Base-by-base conservation (phyloP, 2,888 invertebrate genomes). In the Temnothorax rugatulus region DNA sequence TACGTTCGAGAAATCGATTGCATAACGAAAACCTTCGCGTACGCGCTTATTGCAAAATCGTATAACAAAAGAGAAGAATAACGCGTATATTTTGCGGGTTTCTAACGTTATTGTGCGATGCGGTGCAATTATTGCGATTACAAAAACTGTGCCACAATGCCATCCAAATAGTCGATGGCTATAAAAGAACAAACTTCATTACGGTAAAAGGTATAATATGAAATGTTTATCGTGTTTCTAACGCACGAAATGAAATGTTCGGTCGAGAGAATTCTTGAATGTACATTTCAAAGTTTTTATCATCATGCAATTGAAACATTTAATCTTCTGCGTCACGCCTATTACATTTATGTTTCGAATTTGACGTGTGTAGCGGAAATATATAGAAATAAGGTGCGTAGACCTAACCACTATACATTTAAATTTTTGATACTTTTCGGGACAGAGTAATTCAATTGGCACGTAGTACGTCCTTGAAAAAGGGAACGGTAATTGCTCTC, bases 1-100 rank as follows among this genome's bases (percentile, higher is more conserved):
- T 84, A 29, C 29, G 86, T 2, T 34, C 86, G 90, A 89, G 90
- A 90, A 90, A 91, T 91, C 86, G 83, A 84, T 92, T 91, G 83
- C 87, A 86, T 83, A 91, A 92, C 44, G 54, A 54, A 64, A 61
- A 21, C 9, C 21, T 34, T 34, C 13, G 75, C 15, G 25, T 44
- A 52, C 18, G n/a, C 18, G n/a, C 41, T 18, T 34, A 38, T 25
- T n/a, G 77, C 25, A 18, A 9, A 66, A 71, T 82, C 59, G 47
- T 73, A 81, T 86, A 88, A 88, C 69, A 82, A 79, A 84, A 25
- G 54, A 71, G 83, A 81, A 74, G 82, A 82, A 86, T 82, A 79
- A 85, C 57, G 34, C 44, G 50, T 34, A 25, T 25, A 47, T 25
- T 34, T 34, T 29, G 52, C 54, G 59, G 66, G 76, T 86, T 88